A percentile compares a stretch with the other conserved stretches of the same genome.
These are phyloP conservation scores for Junco hyemalis DNA, from an alignment of 2,113 vertebrate species.

Conservation along the genomic window DNA sequence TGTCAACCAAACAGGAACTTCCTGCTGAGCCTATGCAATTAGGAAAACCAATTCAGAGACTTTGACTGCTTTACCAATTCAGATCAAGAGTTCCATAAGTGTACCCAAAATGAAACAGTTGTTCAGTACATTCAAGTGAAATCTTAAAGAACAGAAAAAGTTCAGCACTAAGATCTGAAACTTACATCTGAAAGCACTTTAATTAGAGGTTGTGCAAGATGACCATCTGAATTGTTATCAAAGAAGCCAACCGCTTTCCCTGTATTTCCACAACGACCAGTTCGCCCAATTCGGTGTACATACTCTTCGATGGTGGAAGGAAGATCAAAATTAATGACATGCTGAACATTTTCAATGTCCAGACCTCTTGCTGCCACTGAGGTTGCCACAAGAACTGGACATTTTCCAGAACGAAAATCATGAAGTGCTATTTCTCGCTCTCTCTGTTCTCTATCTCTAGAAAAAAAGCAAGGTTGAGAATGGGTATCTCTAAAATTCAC, in stretches of 20 bases:
- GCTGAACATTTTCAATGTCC: slow-evolving; percentile 93
- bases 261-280: slow-evolving; percentile 91
- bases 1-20: slow-evolving; percentile 90
- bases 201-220: slow-evolving; percentile 79
- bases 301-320: slow-evolving; percentile 90
- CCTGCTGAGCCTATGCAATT: slow-evolving; percentile 86
- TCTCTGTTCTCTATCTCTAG: slow-evolving; percentile 89
- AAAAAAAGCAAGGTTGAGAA: neutral
- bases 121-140: neutral
- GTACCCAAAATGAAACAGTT: neutral
- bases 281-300: slow-evolving; percentile 93
- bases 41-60: neutral
- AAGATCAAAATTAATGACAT: slow-evolving; percentile 94
- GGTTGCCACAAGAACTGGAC: slow-evolving; percentile 89
- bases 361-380: slow-evolving; percentile 93
- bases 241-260: slow-evolving; percentile 90
- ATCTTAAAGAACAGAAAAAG: neutral
- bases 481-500: neutral
- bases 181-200: slow-evolving; percentile 88
- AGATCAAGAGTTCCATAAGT: neutral
- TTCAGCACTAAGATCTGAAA: neutral
- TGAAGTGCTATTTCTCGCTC: slow-evolving; percentile 86
- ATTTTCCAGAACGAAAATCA: slow-evolving; percentile 87
- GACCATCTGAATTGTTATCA: slow-evolving; percentile 75
- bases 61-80: neutral